Conservation (phyloP, 2,888 invertebrate genomes). For the Tribolium freemani region DNA sequence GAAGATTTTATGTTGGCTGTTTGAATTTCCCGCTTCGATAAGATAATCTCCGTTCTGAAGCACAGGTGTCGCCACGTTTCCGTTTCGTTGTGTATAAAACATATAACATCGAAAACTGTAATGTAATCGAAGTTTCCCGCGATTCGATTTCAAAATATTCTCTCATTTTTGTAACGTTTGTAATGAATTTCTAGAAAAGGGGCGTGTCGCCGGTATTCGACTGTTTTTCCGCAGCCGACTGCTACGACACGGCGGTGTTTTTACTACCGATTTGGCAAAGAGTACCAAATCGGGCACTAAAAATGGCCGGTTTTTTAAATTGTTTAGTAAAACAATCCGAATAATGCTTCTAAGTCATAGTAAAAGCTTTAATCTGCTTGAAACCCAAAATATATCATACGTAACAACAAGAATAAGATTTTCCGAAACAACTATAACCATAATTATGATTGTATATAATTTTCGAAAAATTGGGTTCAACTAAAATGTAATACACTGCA, state of each 20-base stretch:
- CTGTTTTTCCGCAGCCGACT: neutral
- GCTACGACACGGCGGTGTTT: neutral
- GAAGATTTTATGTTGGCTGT: conserved; percentile 64
- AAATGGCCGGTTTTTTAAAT: neutral
- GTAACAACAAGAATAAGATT: conserved; percentile 25
- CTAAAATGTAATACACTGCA: conserved; percentile 58
- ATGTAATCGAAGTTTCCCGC: conserved; percentile 27
- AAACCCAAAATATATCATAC: conserved; percentile 34
- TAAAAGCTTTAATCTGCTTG: conserved; percentile 36
- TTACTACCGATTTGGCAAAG: neutral
- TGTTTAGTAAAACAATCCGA: conserved; percentile 23
- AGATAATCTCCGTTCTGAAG: conserved; percentile 51
- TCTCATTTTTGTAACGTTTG: conserved; percentile 32
- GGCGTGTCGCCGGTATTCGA: neutral
- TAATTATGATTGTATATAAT: conserved; percentile 44
- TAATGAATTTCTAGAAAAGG: conserved; percentile 23
- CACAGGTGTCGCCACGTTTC: conserved; percentile 48
- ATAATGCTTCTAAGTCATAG: conserved; percentile 26
- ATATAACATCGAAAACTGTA: conserved; percentile 33
- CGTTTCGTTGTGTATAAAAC: conserved; percentile 20
- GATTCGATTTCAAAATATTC: neutral
- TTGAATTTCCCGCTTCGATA: conserved; percentile 59
- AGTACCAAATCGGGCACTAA: neutral
- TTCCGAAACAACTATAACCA: conserved; percentile 6
- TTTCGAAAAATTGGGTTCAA: conserved; percentile 38